A percentile compares a stretch with the other conserved stretches of the same genome.
These are phyloP conservation scores for Pocota personata DNA, from an alignment of 2,888 invertebrate species.

Conservation along the genomic window DNA sequence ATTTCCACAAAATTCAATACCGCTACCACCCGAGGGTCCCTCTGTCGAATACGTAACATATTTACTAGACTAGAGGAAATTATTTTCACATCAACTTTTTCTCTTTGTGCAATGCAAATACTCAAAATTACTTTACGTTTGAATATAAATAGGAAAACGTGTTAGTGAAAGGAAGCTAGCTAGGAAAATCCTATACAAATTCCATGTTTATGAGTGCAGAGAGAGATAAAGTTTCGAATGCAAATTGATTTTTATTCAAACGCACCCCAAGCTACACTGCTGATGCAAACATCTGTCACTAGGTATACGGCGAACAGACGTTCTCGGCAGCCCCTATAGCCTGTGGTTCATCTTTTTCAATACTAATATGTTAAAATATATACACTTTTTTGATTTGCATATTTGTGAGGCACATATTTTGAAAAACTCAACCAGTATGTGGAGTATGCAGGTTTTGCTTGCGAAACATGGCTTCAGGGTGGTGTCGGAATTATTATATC, in stretches of 20 bases:
- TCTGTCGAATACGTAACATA: not conserved
- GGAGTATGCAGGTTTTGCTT: too few relatives aligned
- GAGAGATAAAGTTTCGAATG: slow-evolving; percentile 45
- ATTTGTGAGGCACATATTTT: slow-evolving; percentile 5
- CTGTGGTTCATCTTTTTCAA: not conserved
- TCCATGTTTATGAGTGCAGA: slow-evolving; percentile 16
- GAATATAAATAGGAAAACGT: slow-evolving; percentile 8
- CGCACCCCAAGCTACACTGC: slow-evolving; percentile 6
- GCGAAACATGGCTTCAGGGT: too few relatives aligned
- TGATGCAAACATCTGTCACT: not conserved
- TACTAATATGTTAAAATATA: not conserved
- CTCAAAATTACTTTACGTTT: slow-evolving; percentile 10
- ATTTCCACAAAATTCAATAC: too few relatives aligned
- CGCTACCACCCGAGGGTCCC: not conserved
- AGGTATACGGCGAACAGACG: not conserved
- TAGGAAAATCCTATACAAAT: not conserved
- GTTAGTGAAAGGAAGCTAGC: not conserved
- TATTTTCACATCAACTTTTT: not conserved
- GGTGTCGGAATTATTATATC: not conserved
- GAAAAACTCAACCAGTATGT: not conserved
- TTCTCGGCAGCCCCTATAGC: not conserved
- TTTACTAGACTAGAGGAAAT: not conserved
- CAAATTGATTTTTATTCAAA: slow-evolving; percentile 63
- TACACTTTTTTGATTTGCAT: slow-evolving; percentile 17
- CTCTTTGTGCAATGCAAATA: not conserved